Conservation (phyloP, 1,140 invertebrate species). For the Frieseomelitta varia region DNA sequence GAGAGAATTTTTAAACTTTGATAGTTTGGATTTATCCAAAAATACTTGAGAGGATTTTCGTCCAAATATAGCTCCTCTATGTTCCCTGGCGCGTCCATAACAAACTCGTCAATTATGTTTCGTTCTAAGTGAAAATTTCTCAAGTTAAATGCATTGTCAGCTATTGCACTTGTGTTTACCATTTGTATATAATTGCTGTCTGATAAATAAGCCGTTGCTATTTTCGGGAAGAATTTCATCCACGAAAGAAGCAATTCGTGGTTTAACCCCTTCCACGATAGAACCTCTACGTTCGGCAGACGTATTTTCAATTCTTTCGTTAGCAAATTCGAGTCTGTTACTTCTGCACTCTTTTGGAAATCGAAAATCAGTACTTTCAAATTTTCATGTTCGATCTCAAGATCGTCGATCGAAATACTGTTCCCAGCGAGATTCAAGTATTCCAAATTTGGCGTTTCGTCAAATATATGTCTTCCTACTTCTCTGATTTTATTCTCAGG, state of each 20-base stretch:
- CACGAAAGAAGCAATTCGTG: not conserved
- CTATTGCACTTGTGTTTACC: not conserved
- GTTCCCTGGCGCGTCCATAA: not conserved
- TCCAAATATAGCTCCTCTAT: conserved; percentile 21
- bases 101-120: not conserved
- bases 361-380: conserved; percentile 11
- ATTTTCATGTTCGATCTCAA: not conserved
- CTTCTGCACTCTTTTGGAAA: not conserved
- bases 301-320: accelerated
- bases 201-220: conserved; percentile 15
- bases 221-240: not conserved
- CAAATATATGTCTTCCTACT: not conserved
- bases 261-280: conserved; percentile 1
- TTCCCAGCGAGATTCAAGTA: conserved; percentile 19
- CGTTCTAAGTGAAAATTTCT: conserved; percentile 16
- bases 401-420: not conserved
- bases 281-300: not conserved
- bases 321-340: accelerated
- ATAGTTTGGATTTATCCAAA: not conserved
- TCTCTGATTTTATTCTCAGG: accelerated
- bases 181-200: not conserved
- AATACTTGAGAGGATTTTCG: not conserved
- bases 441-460: not conserved
- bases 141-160: not conserved
- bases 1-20: conserved; percentile 17